phyloP scores from a whole-genome alignment of 37 sponge, comb jelly and placozoan species.

The Mnemiopsis leidyi region DNA sequence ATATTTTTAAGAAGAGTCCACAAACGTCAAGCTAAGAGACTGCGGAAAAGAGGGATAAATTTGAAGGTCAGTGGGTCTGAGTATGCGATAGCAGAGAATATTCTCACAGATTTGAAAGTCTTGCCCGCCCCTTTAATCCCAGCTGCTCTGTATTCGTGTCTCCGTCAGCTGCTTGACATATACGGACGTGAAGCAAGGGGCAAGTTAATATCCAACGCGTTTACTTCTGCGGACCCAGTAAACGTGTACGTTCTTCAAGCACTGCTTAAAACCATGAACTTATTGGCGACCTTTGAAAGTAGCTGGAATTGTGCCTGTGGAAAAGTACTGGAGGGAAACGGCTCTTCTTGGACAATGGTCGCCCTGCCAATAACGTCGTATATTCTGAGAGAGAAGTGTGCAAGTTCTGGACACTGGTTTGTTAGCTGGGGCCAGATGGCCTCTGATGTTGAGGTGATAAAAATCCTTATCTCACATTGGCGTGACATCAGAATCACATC shows the following conservation, averaged over 20 bases:
- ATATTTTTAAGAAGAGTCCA: constrained; percentile 28
- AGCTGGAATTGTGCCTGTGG: background rate
- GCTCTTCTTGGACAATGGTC: constrained; percentile 14
- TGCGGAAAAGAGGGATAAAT: constrained; percentile 40
- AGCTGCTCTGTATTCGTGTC: background rate
- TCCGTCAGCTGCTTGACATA: constrained; percentile 41
- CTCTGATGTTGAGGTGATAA: constrained; percentile 46
- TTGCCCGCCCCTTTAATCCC: constrained; percentile 48
- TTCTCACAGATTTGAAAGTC: background rate
- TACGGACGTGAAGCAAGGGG: background rate
- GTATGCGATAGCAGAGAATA: constrained; percentile 57
- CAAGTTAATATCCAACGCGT: background rate
- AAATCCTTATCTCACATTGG: constrained; percentile 44
- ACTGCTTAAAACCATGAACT: constrained; percentile 10
- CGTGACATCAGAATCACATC: background rate
- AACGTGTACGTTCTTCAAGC: constrained; percentile 20
- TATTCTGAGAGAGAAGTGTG: constrained; percentile 7
- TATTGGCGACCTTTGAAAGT: background rate
- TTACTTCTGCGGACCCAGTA: background rate
- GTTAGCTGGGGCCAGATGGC: constrained; percentile 51
- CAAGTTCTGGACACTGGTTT: constrained; percentile 46
- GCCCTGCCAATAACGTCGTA: constrained; percentile 37
- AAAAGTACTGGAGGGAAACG: background rate
- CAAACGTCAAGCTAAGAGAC: constrained; percentile 34
- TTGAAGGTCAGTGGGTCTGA: constrained; percentile 33